These are phyloP conservation scores for Halictus rubicundus DNA, from an alignment of 1,140 invertebrate genomes.

Conservation along the genomic window DNA sequence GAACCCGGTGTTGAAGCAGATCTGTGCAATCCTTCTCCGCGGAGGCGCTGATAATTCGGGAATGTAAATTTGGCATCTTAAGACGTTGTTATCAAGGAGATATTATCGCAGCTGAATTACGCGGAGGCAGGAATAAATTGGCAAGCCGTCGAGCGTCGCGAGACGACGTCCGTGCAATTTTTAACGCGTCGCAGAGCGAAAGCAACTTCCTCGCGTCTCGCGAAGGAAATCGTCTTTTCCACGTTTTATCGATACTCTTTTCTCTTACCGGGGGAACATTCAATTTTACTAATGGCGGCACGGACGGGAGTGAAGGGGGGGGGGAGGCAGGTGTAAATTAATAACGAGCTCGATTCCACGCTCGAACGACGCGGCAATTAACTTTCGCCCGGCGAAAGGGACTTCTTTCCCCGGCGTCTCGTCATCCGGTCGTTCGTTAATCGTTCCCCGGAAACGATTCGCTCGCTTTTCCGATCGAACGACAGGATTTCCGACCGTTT, in stretches of 20 bases:
- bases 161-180: neutral
- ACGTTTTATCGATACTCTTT: neutral
- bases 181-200: neutral
- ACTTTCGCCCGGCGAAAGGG: conserved; percentile 3
- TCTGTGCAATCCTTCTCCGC: too few species aligned
- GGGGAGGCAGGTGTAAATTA: neutral
- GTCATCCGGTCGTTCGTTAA: neutral
- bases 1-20: too few species aligned
- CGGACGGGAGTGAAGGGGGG: neutral
- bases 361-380: neutral
- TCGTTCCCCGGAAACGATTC: neutral
- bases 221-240: neutral
- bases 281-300: neutral
- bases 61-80: too few species aligned
- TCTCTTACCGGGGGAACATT: neutral
- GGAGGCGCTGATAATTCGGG: too few species aligned
- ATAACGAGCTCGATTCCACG: conserved; percentile 24
- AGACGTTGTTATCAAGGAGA: too few species aligned
- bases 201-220: neutral
- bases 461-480: neutral
- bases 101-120: too few species aligned
- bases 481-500: neutral
- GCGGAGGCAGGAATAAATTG: neutral
- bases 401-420: neutral
- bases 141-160: neutral